Base-by-base conservation (phyloP, 2,888 invertebrate species). In the Campopleginae sp. region DNA sequence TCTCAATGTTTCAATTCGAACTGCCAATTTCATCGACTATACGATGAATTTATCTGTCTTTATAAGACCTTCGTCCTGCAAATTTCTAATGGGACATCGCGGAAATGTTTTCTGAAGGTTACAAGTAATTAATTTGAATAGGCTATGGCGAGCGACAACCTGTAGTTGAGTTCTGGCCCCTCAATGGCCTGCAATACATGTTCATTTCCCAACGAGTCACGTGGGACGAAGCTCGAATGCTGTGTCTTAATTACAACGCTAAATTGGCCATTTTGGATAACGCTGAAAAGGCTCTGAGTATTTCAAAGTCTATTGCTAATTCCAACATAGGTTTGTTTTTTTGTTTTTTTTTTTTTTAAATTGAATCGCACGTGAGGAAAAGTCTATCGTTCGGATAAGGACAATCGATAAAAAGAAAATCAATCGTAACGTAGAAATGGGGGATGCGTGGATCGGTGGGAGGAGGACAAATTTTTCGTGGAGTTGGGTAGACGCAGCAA, bases 271-370 rank as follows among this genome's bases (percentile, higher is more conserved):
- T 94, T 1, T 61, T 95, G 33, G 94, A 95, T 71, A 93, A 93
- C 0, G 93, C 91, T 70, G 94, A 94, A 7, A 94, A 94, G 82
- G 94, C 95, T 0, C 93, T 94, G 7, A 94, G 94, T 77, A 80
- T 95, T 4, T 94, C 95, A 0, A 94, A 95, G 88, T 94, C 94
- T 0, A 88, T 95, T 0, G 94, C 95, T 0, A 95, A 95, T 84
- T 94, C 95, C 0, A 94, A 95, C 84, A 94, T 95, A 80, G 89
- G 95, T 95, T 91, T 92, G 93, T 91, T 38, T 0, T 65, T 74
- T n/a, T n/a, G n/a, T 19, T 12, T 31, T 51, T 17, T 65, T 19
- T n/a, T 12, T 23, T 54, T 54, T 54, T 10, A 19, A 33, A 38
- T 38, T 38, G 8, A 38, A 5, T 38, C 10, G 38, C 38, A 38